phyloP scores from a whole-genome alignment of 2,888 invertebrate species.

The Erebia aethiops region DNA sequence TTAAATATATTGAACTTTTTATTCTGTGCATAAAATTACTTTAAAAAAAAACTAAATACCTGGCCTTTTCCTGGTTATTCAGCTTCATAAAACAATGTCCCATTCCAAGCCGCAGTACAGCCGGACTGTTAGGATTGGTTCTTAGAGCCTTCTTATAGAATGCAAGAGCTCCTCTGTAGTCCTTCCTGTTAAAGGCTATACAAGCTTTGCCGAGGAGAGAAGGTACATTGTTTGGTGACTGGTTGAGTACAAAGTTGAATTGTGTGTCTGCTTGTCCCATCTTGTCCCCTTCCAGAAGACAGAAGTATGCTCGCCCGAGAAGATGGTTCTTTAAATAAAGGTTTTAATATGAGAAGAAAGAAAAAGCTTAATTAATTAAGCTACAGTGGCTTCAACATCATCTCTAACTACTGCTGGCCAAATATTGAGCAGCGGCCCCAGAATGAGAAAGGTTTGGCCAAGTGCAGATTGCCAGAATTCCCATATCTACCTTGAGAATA shows the following conservation, averaged over 20 bases:
- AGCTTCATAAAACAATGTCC: constrained; percentile 99
- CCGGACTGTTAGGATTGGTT: constrained; percentile 98
- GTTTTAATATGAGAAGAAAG: background rate
- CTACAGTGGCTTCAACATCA: no score
- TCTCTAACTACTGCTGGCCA: no score
- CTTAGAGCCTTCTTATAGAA: constrained; percentile 99
- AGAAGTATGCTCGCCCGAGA: constrained; percentile 98
- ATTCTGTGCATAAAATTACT: background rate
- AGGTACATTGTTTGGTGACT: constrained; percentile 97
- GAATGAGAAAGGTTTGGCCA: no score
- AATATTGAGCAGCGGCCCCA: no score
- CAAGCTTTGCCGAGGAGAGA: constrained; percentile 99
- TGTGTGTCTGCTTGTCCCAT: constrained; percentile 99
- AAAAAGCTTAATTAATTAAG: no score
- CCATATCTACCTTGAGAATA: no score
- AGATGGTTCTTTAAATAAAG: constrained; percentile 91
- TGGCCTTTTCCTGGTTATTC: constrained; percentile 97
- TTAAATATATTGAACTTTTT: background rate
- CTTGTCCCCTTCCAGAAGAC: constrained; percentile 98
- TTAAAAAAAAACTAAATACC: constrained; percentile 65
- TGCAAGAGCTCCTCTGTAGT: constrained; percentile 96
- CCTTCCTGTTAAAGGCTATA: constrained; percentile 98
- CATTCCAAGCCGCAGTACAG: constrained; percentile 98
- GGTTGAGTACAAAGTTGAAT: constrained; percentile 99
- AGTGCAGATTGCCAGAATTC: no score